These are phyloP conservation scores for Drosophila pseudotakahashii DNA, from an alignment of 2,888 invertebrate genomes.

Conservation along the genomic window DNA sequence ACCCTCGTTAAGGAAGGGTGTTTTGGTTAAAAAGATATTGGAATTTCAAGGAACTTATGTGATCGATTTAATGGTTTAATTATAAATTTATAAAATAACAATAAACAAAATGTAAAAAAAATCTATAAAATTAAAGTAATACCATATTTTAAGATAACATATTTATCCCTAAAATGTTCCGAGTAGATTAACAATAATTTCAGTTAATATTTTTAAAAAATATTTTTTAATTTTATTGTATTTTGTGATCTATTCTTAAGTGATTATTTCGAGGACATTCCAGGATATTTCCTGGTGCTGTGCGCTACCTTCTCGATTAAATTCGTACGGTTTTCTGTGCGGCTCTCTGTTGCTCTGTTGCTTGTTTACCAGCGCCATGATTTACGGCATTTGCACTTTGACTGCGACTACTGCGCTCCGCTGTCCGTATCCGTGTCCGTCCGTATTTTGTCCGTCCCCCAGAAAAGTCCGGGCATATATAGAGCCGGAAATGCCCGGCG, in stretches of 20 bases:
- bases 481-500: constrained; percentile 50
- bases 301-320: background rate
- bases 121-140: too few relatives aligned
- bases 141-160: too few relatives aligned
- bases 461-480: constrained; percentile 29
- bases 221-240: too few relatives aligned
- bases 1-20: background rate
- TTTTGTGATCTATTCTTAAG: too few relatives aligned
- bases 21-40: background rate
- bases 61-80: too few relatives aligned
- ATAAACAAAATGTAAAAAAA: too few relatives aligned
- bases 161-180: too few relatives aligned
- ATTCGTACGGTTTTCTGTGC: constrained; percentile 12
- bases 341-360: constrained; percentile 31
- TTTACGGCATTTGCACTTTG: constrained; percentile 72
- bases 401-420: constrained; percentile 43
- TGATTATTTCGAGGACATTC: background rate
- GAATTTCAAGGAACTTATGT: background rate
- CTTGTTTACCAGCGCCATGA: constrained; percentile 69
- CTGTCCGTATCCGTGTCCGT: constrained; percentile 32
- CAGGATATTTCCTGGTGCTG: constrained; percentile 8
- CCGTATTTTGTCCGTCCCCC: constrained; percentile 17
- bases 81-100: too few relatives aligned
- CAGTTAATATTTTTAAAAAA: too few relatives aligned
- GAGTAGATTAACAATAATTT: too few relatives aligned